These are phyloP conservation scores for Iphiclides podalirius DNA, from an alignment of 2,888 invertebrate species.

Conservation along the genomic window DNA sequence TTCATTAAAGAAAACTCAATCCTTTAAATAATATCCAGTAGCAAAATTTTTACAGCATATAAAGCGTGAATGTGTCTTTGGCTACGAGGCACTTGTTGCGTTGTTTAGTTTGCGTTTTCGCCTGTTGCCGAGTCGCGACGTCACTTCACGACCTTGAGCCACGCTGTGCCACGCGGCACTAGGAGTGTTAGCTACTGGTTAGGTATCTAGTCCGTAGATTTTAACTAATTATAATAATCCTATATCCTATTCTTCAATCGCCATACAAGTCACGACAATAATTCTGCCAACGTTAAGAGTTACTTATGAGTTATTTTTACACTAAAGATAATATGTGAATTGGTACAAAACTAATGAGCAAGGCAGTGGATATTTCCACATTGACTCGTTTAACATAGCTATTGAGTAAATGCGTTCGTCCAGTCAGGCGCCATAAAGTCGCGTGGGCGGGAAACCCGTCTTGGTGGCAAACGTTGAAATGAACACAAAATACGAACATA, in stretches of 20 bases:
- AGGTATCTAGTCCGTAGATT: no score
- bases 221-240: background rate
- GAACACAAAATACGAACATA: conserved; percentile 36
- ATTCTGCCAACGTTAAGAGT: no score
- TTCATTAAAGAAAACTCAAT: background rate
- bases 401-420: conserved; percentile 55
- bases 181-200: conserved; percentile 19
- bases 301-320: no score
- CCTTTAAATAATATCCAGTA: conserved; percentile 24
- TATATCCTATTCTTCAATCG: background rate
- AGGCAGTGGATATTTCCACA: conserved; percentile 26
- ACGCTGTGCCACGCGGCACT: conserved; percentile 51
- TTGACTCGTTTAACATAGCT: conserved; percentile 44
- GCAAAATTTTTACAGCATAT: conserved; percentile 52
- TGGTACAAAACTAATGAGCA: conserved; percentile 8
- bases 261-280: background rate
- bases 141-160: conserved; percentile 58
- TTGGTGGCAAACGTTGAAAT: conserved; percentile 54
- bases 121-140: conserved; percentile 63
- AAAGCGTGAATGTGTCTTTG: conserved; percentile 48
- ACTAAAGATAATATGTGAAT: no score
- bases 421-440: conserved; percentile 72
- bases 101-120: conserved; percentile 70
- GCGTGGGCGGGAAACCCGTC: conserved; percentile 78
- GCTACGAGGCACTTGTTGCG: conserved; percentile 68